Base-by-base conservation (phyloP, 2,888 invertebrate genomes). In the Muscina levida region DNA sequence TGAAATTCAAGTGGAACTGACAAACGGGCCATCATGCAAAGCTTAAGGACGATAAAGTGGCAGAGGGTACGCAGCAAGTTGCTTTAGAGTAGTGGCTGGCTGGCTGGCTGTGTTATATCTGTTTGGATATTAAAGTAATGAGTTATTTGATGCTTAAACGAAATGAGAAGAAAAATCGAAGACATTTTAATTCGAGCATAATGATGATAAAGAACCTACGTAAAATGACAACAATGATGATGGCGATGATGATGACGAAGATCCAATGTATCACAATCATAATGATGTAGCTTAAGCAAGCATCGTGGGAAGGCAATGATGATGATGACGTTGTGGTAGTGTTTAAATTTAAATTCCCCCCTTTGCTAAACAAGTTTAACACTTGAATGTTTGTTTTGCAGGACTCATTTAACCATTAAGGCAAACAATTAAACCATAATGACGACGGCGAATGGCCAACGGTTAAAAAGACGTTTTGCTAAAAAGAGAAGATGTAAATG, bases 151-250 rank as follows among this genome's bases (percentile, higher is more conserved):
- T 53, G 53, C 24, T 22, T n/a, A 53, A 22, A 44, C 31, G 3
- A 31, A 31, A 8, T 8, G 8, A 31, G 31, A 53, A 53, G 53
- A 53, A 53, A 53, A 24, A 53, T 53, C 53, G 53, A 53, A 53
- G 53, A 53, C 53, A 53, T 53, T 53, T 53, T 24, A 53, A 53
- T 53, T 53, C 13, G 22, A 22, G 17, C 53, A 24, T 24, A 53
- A 22, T 24, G 24, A 53, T 24, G 24, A 10, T n/a, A n/a, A n/a
- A n/a, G n/a, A n/a, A n/a, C n/a, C n/a, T n/a, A n/a, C n/a, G n/a
- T n/a, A n/a, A n/a, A n/a, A n/a, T 22, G 53, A 8, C 53, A 13
- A n/a, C 8, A 22, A 22, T 22, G 44, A 44, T 53, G 24, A 2
- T 53, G 24, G 1, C 2, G 24, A 53, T 53, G 53, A 53, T 53